Percentiles rank a stretch among this genome's conserved stretches.
Conservation (phyloP, 2,113 vertebrate genomes). For the Campylomormyrus numenius region DNA sequence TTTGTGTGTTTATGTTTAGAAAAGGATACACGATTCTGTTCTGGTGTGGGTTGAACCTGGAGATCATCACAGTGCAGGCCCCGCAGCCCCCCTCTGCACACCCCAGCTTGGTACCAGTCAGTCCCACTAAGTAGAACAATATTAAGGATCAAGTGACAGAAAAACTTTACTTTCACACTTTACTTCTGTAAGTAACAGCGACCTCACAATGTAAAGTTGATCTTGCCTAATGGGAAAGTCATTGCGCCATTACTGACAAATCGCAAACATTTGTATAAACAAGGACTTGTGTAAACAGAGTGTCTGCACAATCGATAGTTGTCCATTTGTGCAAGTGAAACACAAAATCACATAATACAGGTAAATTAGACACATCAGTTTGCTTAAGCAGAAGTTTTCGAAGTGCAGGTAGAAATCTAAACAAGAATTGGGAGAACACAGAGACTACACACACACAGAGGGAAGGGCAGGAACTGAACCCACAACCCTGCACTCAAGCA, state of each 20-base stretch:
- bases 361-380: neutral
- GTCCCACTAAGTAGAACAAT: conserved; percentile 51
- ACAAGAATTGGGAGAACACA: neutral
- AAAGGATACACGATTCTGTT: conserved; percentile 74
- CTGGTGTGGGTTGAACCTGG: conserved; percentile 56
- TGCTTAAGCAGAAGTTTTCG: neutral
- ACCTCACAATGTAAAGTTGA: neutral
- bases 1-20: neutral
- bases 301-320: neutral
- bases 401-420: neutral
- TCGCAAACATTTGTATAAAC: neutral
- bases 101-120: conserved; percentile 68
- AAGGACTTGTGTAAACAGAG: neutral
- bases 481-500: neutral
- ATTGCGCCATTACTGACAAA: neutral
- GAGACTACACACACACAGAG: neutral
- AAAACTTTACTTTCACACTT: neutral
- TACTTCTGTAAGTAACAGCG: neutral
- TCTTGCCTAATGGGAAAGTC: neutral
- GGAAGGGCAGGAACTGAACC: neutral
- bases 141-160: conserved; percentile 52
- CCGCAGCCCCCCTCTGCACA: conserved; percentile 77
- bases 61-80: conserved; percentile 77
- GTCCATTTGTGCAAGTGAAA: neutral
- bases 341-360: neutral